Conservation (phyloP, 2,797 vertebrate species). For the Protonibea diacanthus region DNA sequence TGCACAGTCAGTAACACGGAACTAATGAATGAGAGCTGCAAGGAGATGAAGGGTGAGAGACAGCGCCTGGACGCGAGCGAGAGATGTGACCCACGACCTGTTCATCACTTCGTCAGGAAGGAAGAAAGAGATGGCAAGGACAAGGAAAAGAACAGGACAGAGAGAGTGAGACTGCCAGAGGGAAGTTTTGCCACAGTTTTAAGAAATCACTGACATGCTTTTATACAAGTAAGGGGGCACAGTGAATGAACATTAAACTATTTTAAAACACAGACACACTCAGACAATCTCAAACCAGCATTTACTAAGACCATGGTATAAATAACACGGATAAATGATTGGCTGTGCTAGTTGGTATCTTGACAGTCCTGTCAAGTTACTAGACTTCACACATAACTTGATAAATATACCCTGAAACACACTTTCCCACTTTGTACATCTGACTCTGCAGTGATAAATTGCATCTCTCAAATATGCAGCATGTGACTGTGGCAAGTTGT, state of each 20-base stretch:
- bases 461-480: conserved; percentile 12
- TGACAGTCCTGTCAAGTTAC: background rate
- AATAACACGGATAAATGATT: background rate
- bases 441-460: conserved; percentile 5
- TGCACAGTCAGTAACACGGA: too few relatives aligned
- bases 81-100: too few relatives aligned
- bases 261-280: background rate
- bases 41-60: too few relatives aligned
- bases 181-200: too few relatives aligned
- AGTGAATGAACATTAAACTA: background rate
- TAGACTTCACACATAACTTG: background rate
- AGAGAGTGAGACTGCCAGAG: too few relatives aligned
- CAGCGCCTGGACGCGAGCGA: too few relatives aligned
- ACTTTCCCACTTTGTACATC: background rate
- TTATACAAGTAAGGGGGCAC: background rate
- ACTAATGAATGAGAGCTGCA: too few relatives aligned
- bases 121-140: too few relatives aligned
- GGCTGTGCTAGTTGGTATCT: background rate
- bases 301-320: background rate
- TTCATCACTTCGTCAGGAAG: too few relatives aligned
- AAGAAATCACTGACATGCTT: too few relatives aligned
- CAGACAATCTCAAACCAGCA: background rate
- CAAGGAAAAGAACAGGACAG: too few relatives aligned
- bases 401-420: background rate
- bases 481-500: conserved; percentile 4